phyloP scores from a whole-genome alignment of 2,113 vertebrate species.

The Regulus satrapa region DNA sequence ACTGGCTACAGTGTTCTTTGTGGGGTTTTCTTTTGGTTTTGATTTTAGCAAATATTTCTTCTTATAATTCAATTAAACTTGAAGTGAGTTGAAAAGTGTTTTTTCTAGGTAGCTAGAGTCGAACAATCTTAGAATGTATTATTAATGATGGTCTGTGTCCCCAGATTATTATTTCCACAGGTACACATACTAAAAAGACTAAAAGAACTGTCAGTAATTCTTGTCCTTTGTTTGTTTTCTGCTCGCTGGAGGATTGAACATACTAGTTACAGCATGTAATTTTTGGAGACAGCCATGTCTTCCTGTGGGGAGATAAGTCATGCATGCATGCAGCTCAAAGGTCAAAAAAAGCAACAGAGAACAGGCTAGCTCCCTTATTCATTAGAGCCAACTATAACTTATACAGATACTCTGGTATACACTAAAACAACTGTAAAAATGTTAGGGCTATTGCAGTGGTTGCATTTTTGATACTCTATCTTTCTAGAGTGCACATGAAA shows the following conservation, averaged over 20 bases:
- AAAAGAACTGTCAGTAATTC: background rate
- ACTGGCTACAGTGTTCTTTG: background rate
- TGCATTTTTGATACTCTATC: background rate
- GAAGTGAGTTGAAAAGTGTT: background rate
- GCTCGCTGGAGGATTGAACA: background rate
- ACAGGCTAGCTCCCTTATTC: background rate
- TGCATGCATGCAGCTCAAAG: background rate
- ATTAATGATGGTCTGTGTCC: background rate
- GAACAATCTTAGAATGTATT: background rate
- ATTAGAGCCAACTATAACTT: background rate
- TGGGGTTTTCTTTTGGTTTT: background rate
- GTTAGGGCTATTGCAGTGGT: too few relatives aligned
- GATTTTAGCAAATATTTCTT: background rate
- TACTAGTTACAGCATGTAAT: background rate
- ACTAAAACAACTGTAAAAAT: background rate
- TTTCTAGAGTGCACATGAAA: background rate
- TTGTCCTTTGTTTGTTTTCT: background rate
- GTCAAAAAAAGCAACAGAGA: background rate
- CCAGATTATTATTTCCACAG: background rate
- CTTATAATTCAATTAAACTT: background rate
- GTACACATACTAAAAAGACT: background rate
- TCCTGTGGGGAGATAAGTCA: background rate
- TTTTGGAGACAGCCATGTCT: background rate
- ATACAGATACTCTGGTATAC: background rate
- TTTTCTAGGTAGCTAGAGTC: background rate